phyloP scores from a whole-genome alignment of 2,888 invertebrate genomes.

The Entomobrya proxima region DNA sequence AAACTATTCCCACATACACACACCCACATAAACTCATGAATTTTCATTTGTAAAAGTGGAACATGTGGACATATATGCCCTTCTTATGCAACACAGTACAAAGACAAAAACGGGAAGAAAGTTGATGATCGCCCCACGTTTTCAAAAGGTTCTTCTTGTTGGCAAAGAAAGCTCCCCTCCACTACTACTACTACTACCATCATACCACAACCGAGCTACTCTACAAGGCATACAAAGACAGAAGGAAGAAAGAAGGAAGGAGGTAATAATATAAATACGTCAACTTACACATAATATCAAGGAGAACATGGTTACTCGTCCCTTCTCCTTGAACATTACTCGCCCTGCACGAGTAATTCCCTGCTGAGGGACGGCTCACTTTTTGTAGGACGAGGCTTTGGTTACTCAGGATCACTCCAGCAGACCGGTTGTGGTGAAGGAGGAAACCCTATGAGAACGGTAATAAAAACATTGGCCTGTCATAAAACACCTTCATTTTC shows the following conservation, averaged over 20 bases:
- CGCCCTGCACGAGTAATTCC: conserved; percentile 91
- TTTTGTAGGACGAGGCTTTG: conserved; percentile 94
- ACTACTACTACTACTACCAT: neutral
- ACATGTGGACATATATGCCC: no score
- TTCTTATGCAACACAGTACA: no score
- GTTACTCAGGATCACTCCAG: conserved; percentile 92
- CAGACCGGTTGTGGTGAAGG: conserved; percentile 90
- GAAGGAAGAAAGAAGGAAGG: neutral
- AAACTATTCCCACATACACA: neutral
- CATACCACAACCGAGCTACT: neutral
- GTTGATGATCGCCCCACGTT: neutral
- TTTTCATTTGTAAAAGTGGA: no score
- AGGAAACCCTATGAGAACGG: conserved; percentile 82
- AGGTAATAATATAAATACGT: conserved; percentile 41
- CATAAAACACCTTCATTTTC: conserved; percentile 63
- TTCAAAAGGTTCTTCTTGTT: neutral
- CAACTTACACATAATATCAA: conserved; percentile 92
- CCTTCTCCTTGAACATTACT: conserved; percentile 93
- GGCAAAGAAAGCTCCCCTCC: neutral
- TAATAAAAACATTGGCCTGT: conserved; percentile 59
- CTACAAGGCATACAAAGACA: neutral
- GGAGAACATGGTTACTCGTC: conserved; percentile 88
- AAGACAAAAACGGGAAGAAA: neutral
- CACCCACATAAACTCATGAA: neutral
- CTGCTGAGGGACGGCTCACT: conserved; percentile 90